Percentiles rank a stretch among this genome's conserved stretches.
Conservation (phyloP, 2,797 vertebrate genomes). For the Neomorphus geoffroyi region DNA sequence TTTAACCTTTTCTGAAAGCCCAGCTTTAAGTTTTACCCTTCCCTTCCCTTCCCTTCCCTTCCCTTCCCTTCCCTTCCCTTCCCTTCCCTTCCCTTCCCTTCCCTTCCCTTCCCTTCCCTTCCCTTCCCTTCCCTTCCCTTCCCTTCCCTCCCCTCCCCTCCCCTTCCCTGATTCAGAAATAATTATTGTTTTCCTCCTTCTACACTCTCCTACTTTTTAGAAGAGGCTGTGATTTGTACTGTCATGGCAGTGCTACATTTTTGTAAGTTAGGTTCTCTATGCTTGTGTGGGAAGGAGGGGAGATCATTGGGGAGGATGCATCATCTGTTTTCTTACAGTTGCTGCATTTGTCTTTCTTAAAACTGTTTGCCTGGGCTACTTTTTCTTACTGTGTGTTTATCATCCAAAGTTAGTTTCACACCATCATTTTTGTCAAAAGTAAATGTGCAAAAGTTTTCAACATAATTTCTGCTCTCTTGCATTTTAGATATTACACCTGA, state of each 20-base stretch:
- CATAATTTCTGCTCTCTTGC: neutral
- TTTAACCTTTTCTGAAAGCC: neutral
- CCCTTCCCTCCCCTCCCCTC: no score
- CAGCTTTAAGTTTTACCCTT: neutral
- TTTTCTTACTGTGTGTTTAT: neutral
- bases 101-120: no score
- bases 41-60: no score
- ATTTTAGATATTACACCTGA: neutral
- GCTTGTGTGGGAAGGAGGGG: neutral
- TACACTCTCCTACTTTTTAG: neutral
- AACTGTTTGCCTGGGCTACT: neutral
- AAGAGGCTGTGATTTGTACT: neutral
- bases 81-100: fast-evolving
- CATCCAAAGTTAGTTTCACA: neutral
- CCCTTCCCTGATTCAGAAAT: neutral
- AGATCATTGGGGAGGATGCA: neutral
- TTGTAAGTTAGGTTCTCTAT: neutral
- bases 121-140: no score
- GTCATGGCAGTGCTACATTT: neutral
- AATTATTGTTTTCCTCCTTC: neutral
- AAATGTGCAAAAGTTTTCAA: neutral
- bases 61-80: neutral
- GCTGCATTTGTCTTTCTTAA: neutral
- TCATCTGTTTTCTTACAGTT: neutral
- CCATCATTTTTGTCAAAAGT: neutral